Conservation (phyloP, 53 echinoderm and acorn worm genomes). For the Temnopleurus reevesii region DNA sequence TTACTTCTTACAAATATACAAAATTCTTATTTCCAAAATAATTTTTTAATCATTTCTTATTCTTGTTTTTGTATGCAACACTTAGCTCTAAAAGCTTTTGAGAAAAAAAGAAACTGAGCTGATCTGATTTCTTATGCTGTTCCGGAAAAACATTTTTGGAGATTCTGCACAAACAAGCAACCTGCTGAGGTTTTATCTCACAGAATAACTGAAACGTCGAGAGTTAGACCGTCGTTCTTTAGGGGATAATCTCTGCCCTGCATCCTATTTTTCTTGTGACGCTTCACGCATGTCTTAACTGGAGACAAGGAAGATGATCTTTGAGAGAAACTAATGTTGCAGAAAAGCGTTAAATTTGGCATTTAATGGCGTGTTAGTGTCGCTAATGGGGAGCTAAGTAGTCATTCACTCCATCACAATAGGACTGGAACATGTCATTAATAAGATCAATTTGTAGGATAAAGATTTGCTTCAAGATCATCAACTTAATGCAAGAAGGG, state of each 20-base stretch:
- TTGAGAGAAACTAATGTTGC: slow-evolving; percentile 13
- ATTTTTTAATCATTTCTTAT: too few relatives aligned
- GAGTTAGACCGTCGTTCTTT: background rate
- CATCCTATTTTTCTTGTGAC: background rate
- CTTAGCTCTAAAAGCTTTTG: too few relatives aligned
- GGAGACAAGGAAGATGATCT: background rate
- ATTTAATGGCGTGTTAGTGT: background rate
- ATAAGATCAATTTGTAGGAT: background rate
- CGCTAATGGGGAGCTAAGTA: slow-evolving; percentile 18
- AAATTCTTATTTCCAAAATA: too few relatives aligned
- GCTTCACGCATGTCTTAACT: background rate
- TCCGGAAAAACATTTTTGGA: background rate
- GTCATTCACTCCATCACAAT: background rate
- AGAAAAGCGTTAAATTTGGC: slow-evolving; percentile 2
- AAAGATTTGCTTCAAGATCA: background rate
- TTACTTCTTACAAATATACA: too few relatives aligned
- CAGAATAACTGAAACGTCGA: background rate
- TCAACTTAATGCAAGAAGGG: background rate
- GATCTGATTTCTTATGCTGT: too few relatives aligned
- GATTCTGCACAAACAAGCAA: background rate
- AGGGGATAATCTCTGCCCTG: background rate
- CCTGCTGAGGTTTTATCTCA: background rate
- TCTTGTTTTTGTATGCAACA: too few relatives aligned
- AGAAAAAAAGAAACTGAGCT: too few relatives aligned
- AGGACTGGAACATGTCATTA: background rate